Percentiles rank a stretch among this genome's conserved stretches.
phyloP scores from a whole-genome alignment of 2,797 vertebrate species.

The Darevskia mixta region DNA sequence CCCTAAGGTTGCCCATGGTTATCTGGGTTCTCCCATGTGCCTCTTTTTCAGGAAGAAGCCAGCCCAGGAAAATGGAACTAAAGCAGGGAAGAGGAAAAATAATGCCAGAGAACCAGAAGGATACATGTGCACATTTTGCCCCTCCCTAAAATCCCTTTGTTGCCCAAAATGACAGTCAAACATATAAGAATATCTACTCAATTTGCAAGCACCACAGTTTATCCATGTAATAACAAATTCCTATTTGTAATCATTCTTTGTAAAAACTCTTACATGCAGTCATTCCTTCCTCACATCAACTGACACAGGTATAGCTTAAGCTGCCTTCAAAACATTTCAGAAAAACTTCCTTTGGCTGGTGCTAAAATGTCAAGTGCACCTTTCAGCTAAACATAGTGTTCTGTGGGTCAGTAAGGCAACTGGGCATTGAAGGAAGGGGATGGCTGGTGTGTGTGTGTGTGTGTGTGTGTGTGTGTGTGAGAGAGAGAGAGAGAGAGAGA shows the following conservation, averaged over 20 bases:
- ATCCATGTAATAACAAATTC: background rate
- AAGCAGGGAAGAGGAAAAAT: background rate
- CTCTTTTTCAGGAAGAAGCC: background rate
- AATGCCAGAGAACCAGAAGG: background rate
- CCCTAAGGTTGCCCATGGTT: too few relatives aligned
- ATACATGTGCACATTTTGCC: background rate
- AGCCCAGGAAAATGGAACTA: background rate
- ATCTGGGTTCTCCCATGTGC: too few relatives aligned
- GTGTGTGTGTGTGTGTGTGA: too few relatives aligned
- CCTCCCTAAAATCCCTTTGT: background rate
- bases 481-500: background rate
- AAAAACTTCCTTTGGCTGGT: constrained; percentile 35
- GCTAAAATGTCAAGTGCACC: constrained; percentile 76
- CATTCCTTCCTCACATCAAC: background rate
- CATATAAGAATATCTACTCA: background rate
- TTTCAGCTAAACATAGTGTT: constrained; percentile 63
- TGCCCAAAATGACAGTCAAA: background rate
- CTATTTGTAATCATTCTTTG: background rate
- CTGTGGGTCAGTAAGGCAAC: constrained; percentile 54
- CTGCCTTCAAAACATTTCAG: constrained; percentile 51
- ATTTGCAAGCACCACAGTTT: background rate
- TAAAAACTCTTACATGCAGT: background rate
- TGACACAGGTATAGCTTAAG: constrained; percentile 36
- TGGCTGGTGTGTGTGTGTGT: background rate
- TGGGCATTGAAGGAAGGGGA: background rate